Base-by-base conservation (phyloP, 1,140 invertebrate species). In the Pissodes strobi region DNA sequence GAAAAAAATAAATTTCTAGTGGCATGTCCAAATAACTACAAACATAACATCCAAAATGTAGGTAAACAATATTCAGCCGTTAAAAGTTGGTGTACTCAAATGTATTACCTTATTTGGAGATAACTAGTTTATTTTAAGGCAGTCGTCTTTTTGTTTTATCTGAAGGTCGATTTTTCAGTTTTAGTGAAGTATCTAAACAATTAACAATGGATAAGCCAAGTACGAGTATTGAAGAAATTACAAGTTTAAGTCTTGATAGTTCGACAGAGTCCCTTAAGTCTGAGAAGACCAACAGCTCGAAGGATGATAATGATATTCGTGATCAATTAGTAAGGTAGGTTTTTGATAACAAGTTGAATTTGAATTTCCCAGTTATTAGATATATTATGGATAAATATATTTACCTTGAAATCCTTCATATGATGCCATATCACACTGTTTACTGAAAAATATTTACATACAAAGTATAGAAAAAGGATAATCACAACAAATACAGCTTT, bases 131-230 rank as follows among this genome's bases (percentile, higher is more conserved):
- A n/a, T n/a, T n/a, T n/a, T n/a, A n/a, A n/a, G n/a, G n/a, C n/a
- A n/a, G n/a, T n/a, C n/a, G 30, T 34, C 30, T 13, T 23, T 23
- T 10, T 13, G 3, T 1, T 19, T 18, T 46, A 21, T 46, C 12
- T 12, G 18, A 46, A 23, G 22, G 22, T 18, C 2, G 9, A 8
- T 23, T 19, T 43, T 46, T 46, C 18, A 46, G 43, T 46, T 46
- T 46, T 46, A 46, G 43, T 46, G 39, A 43, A 43, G 18, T 19
- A 46, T 21, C 43, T 46, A 21, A 46, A 8, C 43, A 46, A 46
- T 46, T 46, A 46, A 46, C 22, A 6, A 46, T 46, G 43, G 43
- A 46, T 23, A 46, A 46, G n/a, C 17, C 43, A 21, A 46, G 18
- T 21, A 18, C 4, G 1, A 46, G 43, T 21, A 19, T 46, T 8